phyloP scores from a whole-genome alignment of 1,140 invertebrate species.

The Ephestia elutella region DNA sequence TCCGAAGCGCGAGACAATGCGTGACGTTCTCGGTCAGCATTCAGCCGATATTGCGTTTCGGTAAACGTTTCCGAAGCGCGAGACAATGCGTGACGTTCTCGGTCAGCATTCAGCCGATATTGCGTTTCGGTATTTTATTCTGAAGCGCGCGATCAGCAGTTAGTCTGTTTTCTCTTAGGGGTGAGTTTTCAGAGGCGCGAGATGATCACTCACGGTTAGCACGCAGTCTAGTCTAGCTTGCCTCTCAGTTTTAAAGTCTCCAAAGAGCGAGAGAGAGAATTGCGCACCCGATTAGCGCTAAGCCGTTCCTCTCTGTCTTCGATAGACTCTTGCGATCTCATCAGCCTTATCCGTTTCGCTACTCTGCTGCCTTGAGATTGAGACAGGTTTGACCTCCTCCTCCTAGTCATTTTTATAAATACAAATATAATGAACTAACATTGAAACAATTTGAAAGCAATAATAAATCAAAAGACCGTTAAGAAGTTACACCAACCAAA shows the following conservation, averaged over 20 bases:
- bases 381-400: neutral
- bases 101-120: too few relatives aligned
- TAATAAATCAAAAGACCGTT: neutral
- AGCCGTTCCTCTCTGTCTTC: neutral
- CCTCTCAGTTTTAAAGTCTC: neutral
- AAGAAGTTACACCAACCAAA: neutral
- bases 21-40: too few relatives aligned
- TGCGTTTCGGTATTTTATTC: too few relatives aligned
- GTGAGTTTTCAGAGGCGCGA: neutral
- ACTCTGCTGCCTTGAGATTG: neutral
- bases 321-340: neutral
- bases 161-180: neutral
- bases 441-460: neutral
- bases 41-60: too few relatives aligned
- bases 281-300: neutral
- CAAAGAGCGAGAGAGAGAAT: neutral
- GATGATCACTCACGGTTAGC: neutral
- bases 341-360: neutral
- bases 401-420: neutral
- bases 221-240: neutral
- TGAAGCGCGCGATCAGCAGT: neutral
- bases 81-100: too few relatives aligned
- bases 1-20: too few relatives aligned
- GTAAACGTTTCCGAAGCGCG: too few relatives aligned
- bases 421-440: neutral